Conservation (phyloP, 2,888 invertebrate species). For the Acleris cristana region DNA sequence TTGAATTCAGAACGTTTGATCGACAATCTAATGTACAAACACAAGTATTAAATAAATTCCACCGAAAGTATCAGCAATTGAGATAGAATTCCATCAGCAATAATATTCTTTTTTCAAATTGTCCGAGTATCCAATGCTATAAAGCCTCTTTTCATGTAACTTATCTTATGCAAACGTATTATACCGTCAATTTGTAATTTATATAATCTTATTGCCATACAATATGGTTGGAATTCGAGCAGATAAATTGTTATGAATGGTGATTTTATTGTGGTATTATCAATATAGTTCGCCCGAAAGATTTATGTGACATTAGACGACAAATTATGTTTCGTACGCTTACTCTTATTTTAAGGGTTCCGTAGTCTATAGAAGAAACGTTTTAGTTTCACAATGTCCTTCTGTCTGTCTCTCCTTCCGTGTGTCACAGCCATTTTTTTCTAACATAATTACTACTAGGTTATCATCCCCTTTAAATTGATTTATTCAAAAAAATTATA, state of each 20-base stretch:
- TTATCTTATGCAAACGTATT: constrained; percentile 47
- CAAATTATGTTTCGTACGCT: constrained; percentile 53
- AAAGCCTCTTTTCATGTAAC: constrained; percentile 66
- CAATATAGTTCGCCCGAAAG: constrained; percentile 56
- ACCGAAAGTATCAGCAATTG: background rate
- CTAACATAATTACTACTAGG: no score
- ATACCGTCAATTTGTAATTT: constrained; percentile 9
- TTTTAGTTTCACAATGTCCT: no score
- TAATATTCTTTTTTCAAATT: constrained; percentile 6
- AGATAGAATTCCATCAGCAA: constrained; percentile 4
- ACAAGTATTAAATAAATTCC: background rate
- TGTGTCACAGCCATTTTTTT: no score
- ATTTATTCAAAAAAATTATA: no score
- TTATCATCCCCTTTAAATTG: no score
- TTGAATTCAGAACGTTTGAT: constrained; percentile 22
- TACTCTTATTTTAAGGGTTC: constrained; percentile 32
- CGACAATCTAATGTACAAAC: constrained; percentile 1
- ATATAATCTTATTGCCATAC: background rate
- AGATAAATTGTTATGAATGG: background rate
- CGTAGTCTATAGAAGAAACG: no score
- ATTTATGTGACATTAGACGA: constrained; percentile 63
- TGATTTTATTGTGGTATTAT: background rate
- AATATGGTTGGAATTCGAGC: background rate
- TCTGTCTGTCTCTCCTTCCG: no score
- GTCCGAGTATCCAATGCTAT: constrained; percentile 44